These are phyloP conservation scores for Enteromius treurensis DNA, from an alignment of 2,797 vertebrate genomes.

Conservation along the genomic window DNA sequence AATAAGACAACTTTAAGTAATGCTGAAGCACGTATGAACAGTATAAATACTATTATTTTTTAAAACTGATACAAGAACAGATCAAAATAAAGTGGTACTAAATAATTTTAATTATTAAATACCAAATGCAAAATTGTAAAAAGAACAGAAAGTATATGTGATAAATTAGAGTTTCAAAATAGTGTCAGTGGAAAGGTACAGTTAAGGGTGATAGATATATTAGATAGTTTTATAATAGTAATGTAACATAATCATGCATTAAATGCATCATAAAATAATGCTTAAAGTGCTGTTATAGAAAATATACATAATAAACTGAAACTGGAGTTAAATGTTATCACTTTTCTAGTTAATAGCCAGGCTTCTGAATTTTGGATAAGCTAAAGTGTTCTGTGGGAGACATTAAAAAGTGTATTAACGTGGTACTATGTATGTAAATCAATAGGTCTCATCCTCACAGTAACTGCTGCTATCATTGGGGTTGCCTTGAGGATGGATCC, in stretches of 20 bases:
- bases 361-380: background rate
- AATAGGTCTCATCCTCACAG: slow-evolving; percentile 59
- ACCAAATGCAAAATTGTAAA: background rate
- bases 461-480: slow-evolving; percentile 48
- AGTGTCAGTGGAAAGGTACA: background rate
- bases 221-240: background rate
- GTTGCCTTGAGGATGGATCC: slow-evolving; percentile 84
- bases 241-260: background rate
- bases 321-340: background rate
- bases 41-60: background rate
- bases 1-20: background rate
- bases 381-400: background rate
- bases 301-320: background rate
- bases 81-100: background rate
- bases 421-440: background rate
- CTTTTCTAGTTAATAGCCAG: background rate
- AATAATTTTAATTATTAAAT: background rate
- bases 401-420: background rate
- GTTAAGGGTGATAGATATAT: background rate
- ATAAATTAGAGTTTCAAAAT: background rate
- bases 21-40: background rate
- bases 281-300: background rate
- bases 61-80: background rate
- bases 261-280: background rate
- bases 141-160: background rate